These are phyloP conservation scores for Sinodicranocentrus sp. DNA, from an alignment of 2,888 invertebrate genomes.

Conservation along the genomic window DNA sequence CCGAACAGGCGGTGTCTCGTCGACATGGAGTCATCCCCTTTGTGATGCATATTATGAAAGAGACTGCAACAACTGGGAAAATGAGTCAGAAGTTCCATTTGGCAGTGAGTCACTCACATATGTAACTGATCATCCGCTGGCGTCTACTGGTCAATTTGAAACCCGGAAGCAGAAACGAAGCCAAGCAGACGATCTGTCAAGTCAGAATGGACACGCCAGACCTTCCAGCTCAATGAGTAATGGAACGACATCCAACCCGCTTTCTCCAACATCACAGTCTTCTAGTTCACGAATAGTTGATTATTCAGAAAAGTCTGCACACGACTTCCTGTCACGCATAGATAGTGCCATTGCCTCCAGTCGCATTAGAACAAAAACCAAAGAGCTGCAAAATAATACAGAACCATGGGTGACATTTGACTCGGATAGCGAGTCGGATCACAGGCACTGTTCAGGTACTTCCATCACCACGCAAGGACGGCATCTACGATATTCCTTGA, in stretches of 20 bases:
- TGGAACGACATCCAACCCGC: slow-evolving; percentile 45
- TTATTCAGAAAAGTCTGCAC: slow-evolving; percentile 77
- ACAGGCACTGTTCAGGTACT: slow-evolving; percentile 68
- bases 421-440: slow-evolving; percentile 74
- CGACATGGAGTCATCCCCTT: slow-evolving; percentile 72
- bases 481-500: slow-evolving; percentile 88
- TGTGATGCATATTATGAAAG: slow-evolving; percentile 70
- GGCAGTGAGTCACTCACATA: slow-evolving; percentile 55
- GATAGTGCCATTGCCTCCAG: slow-evolving; percentile 79
- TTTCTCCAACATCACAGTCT: slow-evolving; percentile 61
- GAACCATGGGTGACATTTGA: slow-evolving; percentile 76
- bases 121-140: slow-evolving; percentile 33
- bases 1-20: slow-evolving; percentile 20
- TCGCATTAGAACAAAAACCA: slow-evolving; percentile 78
- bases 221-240: slow-evolving; percentile 63
- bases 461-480: slow-evolving; percentile 87
- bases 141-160: slow-evolving; percentile 30
- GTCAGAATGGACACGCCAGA: slow-evolving; percentile 50
- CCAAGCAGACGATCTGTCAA: slow-evolving; percentile 14
- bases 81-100: slow-evolving; percentile 56
- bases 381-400: slow-evolving; percentile 76
- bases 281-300: slow-evolving; percentile 69
- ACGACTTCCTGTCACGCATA: slow-evolving; percentile 79
- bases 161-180: background rate
- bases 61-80: slow-evolving; percentile 58